Evolutionary conservation across 2,888 invertebrate genomes (phyloP), one percentile per base, ranked within the genome.

Genomic region (Parnassius glacialis): DNA sequence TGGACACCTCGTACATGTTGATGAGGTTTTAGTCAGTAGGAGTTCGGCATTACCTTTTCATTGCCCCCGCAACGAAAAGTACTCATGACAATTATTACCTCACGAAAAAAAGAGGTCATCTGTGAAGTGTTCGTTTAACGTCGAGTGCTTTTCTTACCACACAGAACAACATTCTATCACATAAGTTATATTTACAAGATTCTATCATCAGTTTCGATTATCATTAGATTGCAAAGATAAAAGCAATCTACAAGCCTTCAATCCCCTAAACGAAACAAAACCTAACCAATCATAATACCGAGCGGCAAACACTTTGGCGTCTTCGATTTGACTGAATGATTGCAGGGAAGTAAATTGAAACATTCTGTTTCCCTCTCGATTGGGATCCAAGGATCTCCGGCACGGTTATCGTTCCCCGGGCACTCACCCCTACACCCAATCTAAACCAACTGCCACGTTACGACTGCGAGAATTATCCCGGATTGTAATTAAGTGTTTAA

Each of bases 281-380:
- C 34, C 34, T 34, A 34, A 34, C 34, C 34, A 34, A 34, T 34
- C 34, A 34, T 34, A 34, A 34, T 34, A 34, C 7, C 34, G 34
- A 34, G 34, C 34, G 34, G 52, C 52, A 25, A 53, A 52, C 50
- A 16, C 12, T 60, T 47, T 11, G 34, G n/a, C 20, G 7, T 9
- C 12, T 48, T 9, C 25, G 43, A 44, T 42, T 43, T 43, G 11
- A 11, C 43, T n/a, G 45, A 52, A 56, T 34, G 25, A 54, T n/a
- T n/a, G 50, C 25, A 10, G n/a, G 51, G 50, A 13, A 43, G 55
- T 61, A 51, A 56, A 61, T 61, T 56, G 52, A 61, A 61, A 56
- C 52, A 56, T 61, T 41, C 43, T 10, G 43, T 52, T 10, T 52
- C 43, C 47, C 55, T 25, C 53, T 42, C 60, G 50, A 61, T 45